These are phyloP conservation scores for Panzeria rudis DNA, from an alignment of 2,888 invertebrate species.

Conservation along the genomic window DNA sequence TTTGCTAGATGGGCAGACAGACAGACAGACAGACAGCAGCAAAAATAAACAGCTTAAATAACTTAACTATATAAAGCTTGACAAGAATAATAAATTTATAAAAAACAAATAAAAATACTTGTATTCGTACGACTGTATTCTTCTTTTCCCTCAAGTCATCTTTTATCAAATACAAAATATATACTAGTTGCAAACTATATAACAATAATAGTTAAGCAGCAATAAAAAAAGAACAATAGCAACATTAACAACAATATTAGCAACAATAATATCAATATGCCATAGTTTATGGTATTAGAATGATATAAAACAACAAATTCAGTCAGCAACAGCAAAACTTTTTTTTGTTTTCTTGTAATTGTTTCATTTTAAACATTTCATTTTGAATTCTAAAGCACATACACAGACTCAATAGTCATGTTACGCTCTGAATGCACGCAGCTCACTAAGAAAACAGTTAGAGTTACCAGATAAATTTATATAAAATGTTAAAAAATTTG, in stretches of 20 bases:
- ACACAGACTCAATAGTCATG: not conserved
- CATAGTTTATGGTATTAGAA: slow-evolving; percentile 29
- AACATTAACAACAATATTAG: slow-evolving; percentile 19
- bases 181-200: slow-evolving; percentile 21
- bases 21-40: not conserved
- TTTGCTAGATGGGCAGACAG: slow-evolving; percentile 9
- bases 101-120: slow-evolving; percentile 15
- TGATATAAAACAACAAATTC: slow-evolving; percentile 31
- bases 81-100: slow-evolving; percentile 61
- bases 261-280: slow-evolving; percentile 26
- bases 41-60: slow-evolving; percentile 53
- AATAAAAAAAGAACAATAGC: not conserved
- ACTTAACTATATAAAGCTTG: slow-evolving; percentile 56
- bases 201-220: slow-evolving; percentile 21
- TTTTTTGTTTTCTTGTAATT: slow-evolving; percentile 15
- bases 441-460: not conserved
- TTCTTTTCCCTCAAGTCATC: slow-evolving; percentile 1
- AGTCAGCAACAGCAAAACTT: not conserved
- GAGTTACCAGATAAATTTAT: not conserved
- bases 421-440: slow-evolving; percentile 45
- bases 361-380: slow-evolving; percentile 15
- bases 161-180: slow-evolving; percentile 11
- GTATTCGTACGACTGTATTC: not conserved
- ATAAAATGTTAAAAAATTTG: not conserved
- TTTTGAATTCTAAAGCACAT: slow-evolving; percentile 7